Evolutionary conservation across 2,113 vertebrate species (phyloP).

Genomic region (Axis porcinus): DNA sequence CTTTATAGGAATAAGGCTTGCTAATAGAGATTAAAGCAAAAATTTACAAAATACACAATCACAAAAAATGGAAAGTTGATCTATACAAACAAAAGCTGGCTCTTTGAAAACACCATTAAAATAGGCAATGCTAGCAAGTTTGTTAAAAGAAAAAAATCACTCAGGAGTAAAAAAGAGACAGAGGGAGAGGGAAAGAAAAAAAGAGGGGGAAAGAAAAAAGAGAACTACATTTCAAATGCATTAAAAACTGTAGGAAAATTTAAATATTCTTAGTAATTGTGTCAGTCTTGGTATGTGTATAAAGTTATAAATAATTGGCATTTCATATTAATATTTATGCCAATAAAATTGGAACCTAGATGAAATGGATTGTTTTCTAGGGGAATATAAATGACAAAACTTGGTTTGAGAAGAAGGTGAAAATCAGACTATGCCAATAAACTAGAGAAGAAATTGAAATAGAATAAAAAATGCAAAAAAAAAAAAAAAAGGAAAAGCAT

Average conservation of each 20-base stretch:
- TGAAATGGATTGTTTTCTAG: constrained; percentile 21
- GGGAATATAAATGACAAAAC: background rate
- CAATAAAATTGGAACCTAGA: background rate
- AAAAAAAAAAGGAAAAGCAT: background rate
- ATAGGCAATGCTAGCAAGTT: constrained; percentile 27
- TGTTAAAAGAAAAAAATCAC: background rate
- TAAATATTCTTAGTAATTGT: constrained; percentile 22
- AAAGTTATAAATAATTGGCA: background rate
- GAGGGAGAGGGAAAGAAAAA: background rate
- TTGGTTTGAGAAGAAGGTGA: constrained; percentile 22
- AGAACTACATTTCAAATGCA: background rate
- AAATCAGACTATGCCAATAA: background rate
- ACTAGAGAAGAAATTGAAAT: constrained; percentile 24
- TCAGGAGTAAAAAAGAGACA: background rate
- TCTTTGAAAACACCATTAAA: constrained; percentile 34
- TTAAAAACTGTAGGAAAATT: background rate
- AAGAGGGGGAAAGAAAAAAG: background rate
- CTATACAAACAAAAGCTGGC: constrained; percentile 3
- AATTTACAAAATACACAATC: constrained; percentile 31
- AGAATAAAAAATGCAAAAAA: background rate
- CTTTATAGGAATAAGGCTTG: constrained; percentile 39
- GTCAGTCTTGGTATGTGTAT: background rate
- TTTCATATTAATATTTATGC: constrained; percentile 34
- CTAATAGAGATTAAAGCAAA: constrained; percentile 28
- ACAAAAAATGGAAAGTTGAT: constrained; percentile 40